These are phyloP conservation scores for Coryphaenoides rupestris DNA, from an alignment of 2,113 vertebrate genomes.

Conservation along the genomic window DNA sequence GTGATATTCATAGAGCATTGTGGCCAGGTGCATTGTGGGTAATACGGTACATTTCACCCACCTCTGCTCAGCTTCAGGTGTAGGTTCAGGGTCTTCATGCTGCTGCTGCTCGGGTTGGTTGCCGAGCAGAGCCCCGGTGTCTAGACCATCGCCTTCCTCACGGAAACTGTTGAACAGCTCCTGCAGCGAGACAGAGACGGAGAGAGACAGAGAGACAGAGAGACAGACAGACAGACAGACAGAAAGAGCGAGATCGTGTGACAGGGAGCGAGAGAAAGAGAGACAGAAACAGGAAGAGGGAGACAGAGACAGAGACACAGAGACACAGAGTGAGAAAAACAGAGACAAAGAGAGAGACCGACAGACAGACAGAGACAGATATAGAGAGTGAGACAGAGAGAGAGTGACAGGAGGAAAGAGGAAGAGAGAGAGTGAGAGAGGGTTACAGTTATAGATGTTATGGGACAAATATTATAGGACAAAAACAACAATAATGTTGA, in stretches of 20 bases:
- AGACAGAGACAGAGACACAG: no score
- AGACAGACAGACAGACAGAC: background rate
- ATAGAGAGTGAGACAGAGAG: no score
- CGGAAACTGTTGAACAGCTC: slow-evolving; percentile 77
- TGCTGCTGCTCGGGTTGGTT: slow-evolving; percentile 68
- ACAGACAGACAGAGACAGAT: no score
- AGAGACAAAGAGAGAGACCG: no score
- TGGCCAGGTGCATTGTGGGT: slow-evolving; percentile 1
- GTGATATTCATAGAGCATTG: background rate
- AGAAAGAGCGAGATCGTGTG: slow-evolving; percentile 12
- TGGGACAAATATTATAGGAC: no score
- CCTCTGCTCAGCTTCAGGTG: slow-evolving; percentile 70
- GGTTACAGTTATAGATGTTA: no score
- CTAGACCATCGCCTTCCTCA: slow-evolving; percentile 62
- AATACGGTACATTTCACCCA: slow-evolving; percentile 36
- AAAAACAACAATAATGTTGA: no score
- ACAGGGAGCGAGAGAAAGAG: no score
- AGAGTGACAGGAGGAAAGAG: no score
- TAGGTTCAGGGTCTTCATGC: slow-evolving; percentile 66
- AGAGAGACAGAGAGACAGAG: slow-evolving; percentile 21
- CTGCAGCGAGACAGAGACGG: slow-evolving; percentile 57
- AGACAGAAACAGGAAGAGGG: no score
- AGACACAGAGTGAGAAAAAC: no score
- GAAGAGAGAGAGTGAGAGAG: no score
- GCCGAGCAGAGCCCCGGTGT: slow-evolving; percentile 78